These are phyloP conservation scores for Hypotaenidia philippensis DNA, from an alignment of 2,797 vertebrate species.

Conservation along the genomic window DNA sequence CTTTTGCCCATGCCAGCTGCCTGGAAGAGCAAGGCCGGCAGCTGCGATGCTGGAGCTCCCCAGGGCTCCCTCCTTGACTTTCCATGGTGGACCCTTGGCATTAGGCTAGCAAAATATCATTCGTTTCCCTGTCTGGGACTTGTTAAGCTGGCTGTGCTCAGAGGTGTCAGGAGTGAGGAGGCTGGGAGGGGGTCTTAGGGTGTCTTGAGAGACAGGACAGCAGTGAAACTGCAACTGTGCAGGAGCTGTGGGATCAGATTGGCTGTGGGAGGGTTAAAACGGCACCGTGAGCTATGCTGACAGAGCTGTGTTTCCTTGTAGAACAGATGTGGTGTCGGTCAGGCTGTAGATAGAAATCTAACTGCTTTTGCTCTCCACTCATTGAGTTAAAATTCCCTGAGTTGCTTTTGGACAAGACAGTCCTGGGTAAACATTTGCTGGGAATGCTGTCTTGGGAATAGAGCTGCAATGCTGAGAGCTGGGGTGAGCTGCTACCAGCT, in stretches of 20 bases:
- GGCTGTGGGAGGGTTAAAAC: background rate
- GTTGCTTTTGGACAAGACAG: background rate
- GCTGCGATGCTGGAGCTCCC: background rate
- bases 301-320: background rate
- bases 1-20: background rate
- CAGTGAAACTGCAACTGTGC: background rate
- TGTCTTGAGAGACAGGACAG: background rate
- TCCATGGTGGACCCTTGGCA: background rate
- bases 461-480: background rate
- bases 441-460: background rate
- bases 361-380: background rate
- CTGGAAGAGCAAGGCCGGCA: background rate
- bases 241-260: background rate
- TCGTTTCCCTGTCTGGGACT: background rate
- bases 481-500: background rate
- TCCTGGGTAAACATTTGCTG: background rate
- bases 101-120: background rate
- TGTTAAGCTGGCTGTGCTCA: background rate
- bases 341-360: background rate
- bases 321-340: background rate
- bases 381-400: background rate
- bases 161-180: background rate
- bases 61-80: background rate
- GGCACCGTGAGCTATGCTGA: fast-evolving
- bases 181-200: background rate